Evolutionary conservation across 1,140 invertebrate species (phyloP), one percentile per base, ranked within the genome.

Genomic region (Ruditapes philippinarum): DNA sequence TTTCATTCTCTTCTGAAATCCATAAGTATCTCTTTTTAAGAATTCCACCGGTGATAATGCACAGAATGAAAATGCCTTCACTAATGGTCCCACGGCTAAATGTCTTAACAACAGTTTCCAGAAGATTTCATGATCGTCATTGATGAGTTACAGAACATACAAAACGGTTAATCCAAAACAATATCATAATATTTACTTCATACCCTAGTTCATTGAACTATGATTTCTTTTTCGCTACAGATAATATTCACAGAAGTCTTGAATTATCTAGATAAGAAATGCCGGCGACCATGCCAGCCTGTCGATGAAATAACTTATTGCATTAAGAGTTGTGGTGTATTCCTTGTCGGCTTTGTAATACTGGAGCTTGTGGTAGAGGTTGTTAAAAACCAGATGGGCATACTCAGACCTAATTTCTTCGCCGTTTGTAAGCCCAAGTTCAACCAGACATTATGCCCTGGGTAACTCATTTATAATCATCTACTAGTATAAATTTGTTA

Each of bases 321-420:
- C 86, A 95, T 98, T 14, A 90, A 90, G 51, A 76, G 84, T 25
- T 87, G 31, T 11, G 97, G 97, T 0, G 95, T 98, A 0, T 99
- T 98, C 94, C 97, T 97, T 42, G 99, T 98, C 95, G 98, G 98
- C 0, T 97, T 97, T 19, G 97, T 97, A 1, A 97, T 97, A 88
- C 98, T 74, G 38, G 65, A 92, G 95, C 95, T 98, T 19, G 97
- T 97, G 14, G 99, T 98, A 7, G 98, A 99, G 93, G 97, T 99
- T 91, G 98, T 97, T 33, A 99, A 99, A 95, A 99, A 99, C 91
- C 97, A 97, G 1, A 97, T 99, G 88, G 99, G 99, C 36, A 96
- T 98, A 73, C 96, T 99, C 81, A 96, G 99, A 22, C 99, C 99
- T 12, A 98, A 99, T 96, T 99, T 99, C 96, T 97, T 98, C 90